Percentiles rank a stretch among this genome's conserved stretches.
These are phyloP conservation scores for Lapara coniferarum DNA, from an alignment of 2,888 invertebrate genomes.

Conservation along the genomic window DNA sequence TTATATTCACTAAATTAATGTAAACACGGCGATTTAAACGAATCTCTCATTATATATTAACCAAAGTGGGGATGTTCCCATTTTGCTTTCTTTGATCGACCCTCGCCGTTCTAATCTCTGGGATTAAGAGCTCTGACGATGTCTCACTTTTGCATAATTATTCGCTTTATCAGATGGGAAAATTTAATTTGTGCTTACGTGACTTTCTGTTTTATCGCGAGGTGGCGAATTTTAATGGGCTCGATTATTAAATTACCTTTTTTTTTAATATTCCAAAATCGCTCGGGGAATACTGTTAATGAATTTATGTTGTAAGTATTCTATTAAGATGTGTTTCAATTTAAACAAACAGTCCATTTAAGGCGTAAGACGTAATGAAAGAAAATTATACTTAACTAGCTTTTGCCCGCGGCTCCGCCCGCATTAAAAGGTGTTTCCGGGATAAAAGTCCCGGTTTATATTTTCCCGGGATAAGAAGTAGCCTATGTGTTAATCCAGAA, in stretches of 20 bases:
- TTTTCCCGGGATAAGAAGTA: too few relatives aligned
- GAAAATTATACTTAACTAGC: too few relatives aligned
- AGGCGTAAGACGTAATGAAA: too few relatives aligned
- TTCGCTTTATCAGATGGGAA: constrained; percentile 65
- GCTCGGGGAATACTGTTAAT: too few relatives aligned
- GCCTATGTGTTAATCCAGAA: too few relatives aligned
- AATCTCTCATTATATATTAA: constrained; percentile 77
- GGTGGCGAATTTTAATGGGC: constrained; percentile 29
- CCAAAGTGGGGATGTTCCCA: constrained; percentile 65
- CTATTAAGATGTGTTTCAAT: too few relatives aligned
- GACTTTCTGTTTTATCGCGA: constrained; percentile 34
- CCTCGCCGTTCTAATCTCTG: constrained; percentile 64
- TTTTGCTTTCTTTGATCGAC: constrained; percentile 69
- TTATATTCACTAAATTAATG: constrained; percentile 71
- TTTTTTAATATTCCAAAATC: not conserved
- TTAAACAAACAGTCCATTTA: too few relatives aligned
- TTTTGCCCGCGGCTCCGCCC: too few relatives aligned
- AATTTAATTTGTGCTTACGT: constrained; percentile 61
- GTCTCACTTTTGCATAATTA: constrained; percentile 77
- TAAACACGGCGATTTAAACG: constrained; percentile 71
- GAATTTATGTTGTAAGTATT: too few relatives aligned
- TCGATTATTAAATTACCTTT: not conserved
- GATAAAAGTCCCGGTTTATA: too few relatives aligned
- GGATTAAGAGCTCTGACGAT: constrained; percentile 69
- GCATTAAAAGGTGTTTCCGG: too few relatives aligned